Evolutionary conservation across 2,888 invertebrate species (phyloP).

Genomic region (Eurois occulta): DNA sequence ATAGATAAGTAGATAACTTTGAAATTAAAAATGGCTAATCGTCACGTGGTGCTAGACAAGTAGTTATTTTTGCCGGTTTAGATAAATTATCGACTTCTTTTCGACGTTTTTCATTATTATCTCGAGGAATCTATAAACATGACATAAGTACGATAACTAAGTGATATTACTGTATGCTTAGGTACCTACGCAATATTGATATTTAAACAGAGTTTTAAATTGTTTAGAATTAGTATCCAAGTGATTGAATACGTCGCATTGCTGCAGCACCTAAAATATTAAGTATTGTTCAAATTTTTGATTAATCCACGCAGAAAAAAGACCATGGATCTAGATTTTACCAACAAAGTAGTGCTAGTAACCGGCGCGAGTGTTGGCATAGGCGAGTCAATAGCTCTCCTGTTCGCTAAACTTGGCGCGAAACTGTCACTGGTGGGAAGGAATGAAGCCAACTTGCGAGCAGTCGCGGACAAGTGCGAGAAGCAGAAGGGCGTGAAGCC

Average conservation of each 20-base stretch:
- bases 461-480: constrained; percentile 67
- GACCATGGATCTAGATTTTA: constrained; percentile 59
- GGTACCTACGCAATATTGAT: neutral
- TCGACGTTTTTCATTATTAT: neutral
- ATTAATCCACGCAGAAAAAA: neutral
- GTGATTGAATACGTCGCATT: neutral
- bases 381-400: constrained; percentile 70
- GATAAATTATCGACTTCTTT: neutral
- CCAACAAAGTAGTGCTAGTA: constrained; percentile 72
- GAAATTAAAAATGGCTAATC: neutral
- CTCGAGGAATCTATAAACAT: neutral
- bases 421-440: constrained; percentile 71
- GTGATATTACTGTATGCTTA: neutral
- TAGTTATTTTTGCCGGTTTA: neutral
- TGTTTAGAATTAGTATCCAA: neutral
- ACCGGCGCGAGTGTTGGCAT: constrained; percentile 77
- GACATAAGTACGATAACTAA: neutral
- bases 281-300: too few relatives aligned
- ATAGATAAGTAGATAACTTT: too few relatives aligned
- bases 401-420: constrained; percentile 72
- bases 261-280: neutral
- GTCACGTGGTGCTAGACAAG: neutral
- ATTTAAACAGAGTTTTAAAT: neutral
- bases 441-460: constrained; percentile 67
- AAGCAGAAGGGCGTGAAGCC: constrained; percentile 63